Base-by-base conservation (phyloP, 2,113 vertebrate species). In the Alectura lathami region DNA sequence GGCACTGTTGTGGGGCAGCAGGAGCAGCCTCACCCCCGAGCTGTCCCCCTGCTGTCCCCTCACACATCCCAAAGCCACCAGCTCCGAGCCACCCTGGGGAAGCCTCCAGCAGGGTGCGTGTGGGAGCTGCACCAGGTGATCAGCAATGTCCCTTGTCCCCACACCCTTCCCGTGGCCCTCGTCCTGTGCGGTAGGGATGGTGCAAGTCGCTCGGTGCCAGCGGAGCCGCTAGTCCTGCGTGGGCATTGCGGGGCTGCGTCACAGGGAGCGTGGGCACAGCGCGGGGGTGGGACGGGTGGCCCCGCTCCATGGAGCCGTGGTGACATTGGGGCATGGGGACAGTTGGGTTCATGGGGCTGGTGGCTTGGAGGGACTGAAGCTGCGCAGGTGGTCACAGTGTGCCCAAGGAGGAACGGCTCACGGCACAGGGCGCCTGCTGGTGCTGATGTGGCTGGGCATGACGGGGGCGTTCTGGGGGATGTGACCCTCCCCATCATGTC, bases 341-440 rank as follows among this genome's bases (percentile, higher is more conserved):
- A 16, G 16, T 54, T 54, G 29, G 51, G 29, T 17, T 29, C 12
- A 4, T 43, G 40, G 40, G 26, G 36, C 18, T 38, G n/a, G 24
- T 21, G 53, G 34, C 11, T 10, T 27, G 23, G 54, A 50, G 23
- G 18, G 38, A 64, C 27, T 38, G 13, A 27, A 38, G 40, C 13
- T 13, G 9, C 6, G 40, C 40, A 69, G 0, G 0, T 3, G 4
- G 8, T 21, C 0, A 0, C 29, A 59, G 12, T 77, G 63, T 45
- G 74, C 45, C 1, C 23, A 9, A 8, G 6, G 24, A 32, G 54
- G n/a, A 18, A 23, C 12, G n/a, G 45, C 50, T 29, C 29, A 27
- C 27, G 27, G 45, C 45, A 15, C 42, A 12, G 42, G 42, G 42
- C 42, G 15, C 42, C 42, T 43, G 42, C 11, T 43, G 42, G 17